Base-by-base conservation (phyloP, 1,140 invertebrate species). In the Frieseomelitta varia region DNA sequence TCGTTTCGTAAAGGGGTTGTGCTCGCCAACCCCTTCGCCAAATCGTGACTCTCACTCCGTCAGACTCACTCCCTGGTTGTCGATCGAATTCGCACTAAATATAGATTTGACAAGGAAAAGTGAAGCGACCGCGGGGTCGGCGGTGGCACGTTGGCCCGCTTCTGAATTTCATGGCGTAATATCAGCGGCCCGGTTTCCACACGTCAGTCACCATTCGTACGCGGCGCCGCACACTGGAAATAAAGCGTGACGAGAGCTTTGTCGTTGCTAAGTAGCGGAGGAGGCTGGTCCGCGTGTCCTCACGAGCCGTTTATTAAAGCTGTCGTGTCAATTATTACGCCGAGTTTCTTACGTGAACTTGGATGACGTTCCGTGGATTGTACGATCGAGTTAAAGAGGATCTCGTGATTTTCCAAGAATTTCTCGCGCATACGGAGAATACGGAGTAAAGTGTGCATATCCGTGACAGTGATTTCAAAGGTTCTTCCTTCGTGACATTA, bases 81-180 rank as follows among this genome's bases (percentile, higher is more conserved):
- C 79, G 76, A 87, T 84, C 86, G 72, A 79, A 84, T 75, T 55
- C 58, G 15, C 53, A 82, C 76, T 87, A 87, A 88, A 84, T 87
- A 84, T 88, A 88, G 81, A 77, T 77, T 79, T 61, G 76, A 39
- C 51, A 39, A 74, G 61, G 30, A 65, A 88, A 87, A 87, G 79
- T 71, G 74, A 87, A 58, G 79, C 27, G 21, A 14, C 27, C 39
- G 27, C n/a, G 4, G 30, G 30, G 30, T 30, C 30, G 30, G 55
- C 17, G 63, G 65, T 51, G 47, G 65, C 69, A 79, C 63, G 81
- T 85, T 85, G 79, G 79, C 84, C 79, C 84, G 71, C 58, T 76
- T 79, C 58, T 58, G 53, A 86, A 87, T 86, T 63, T 39, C 75
- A 72, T 81, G 63, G 56, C 65, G 77, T 81, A 85, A 87, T 84